Conservation (phyloP, 2,888 invertebrate species). For the Deilephila elpenor region DNA sequence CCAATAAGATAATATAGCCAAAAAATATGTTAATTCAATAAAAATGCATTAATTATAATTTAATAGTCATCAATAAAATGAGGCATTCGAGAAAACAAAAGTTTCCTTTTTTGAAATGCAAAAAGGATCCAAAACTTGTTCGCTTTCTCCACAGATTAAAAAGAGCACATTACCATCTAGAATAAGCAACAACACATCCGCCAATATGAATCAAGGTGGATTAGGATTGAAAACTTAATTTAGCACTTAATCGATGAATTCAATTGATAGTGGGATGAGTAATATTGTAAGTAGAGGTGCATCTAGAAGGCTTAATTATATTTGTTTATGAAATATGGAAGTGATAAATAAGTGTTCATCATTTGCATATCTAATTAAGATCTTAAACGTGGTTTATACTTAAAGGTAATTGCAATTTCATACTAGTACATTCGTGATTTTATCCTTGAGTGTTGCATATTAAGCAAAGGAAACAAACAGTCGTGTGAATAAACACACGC, state of each 20-base stretch:
- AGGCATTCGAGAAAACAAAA: neutral
- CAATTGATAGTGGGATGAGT: neutral
- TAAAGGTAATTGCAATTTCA: neutral
- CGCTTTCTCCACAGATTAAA: neutral
- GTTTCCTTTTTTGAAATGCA: neutral
- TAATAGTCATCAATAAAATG: neutral
- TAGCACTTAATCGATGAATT: neutral
- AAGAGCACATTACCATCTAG: neutral
- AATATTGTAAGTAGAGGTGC: neutral
- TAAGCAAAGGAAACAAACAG: too few relatives aligned
- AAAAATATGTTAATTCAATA: too few relatives aligned
- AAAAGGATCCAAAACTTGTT: conserved; percentile 13
- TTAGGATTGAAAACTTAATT: conserved; percentile 7
- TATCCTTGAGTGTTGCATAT: neutral
- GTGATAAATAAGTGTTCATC: conserved; percentile 14
- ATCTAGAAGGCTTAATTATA: neutral
- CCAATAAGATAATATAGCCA: too few relatives aligned
- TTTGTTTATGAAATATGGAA: conserved; percentile 13
- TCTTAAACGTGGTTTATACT: conserved; percentile 6
- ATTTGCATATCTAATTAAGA: conserved; percentile 19
- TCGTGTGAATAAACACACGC: too few relatives aligned
- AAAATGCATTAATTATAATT: too few relatives aligned
- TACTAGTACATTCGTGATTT: neutral
- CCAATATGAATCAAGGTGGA: neutral
- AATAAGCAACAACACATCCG: neutral